phyloP scores from a whole-genome alignment of 2,797 vertebrate genomes.

The Liparis tanakae region DNA sequence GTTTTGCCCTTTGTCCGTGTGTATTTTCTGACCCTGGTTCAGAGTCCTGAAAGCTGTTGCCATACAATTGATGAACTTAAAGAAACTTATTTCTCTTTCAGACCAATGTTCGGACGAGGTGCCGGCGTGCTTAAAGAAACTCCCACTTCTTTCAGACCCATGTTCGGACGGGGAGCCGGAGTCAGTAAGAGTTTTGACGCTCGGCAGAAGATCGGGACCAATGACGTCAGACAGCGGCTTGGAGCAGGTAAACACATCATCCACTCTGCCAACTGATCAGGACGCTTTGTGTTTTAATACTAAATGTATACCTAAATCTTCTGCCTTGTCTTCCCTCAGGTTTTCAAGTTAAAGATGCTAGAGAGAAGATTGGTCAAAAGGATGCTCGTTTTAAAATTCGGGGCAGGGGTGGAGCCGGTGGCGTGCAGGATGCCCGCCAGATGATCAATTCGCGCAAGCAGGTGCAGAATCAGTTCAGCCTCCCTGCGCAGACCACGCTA shows the following conservation, averaged over 20 bases:
- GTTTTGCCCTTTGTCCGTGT: too few relatives aligned
- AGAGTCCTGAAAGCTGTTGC: too few relatives aligned
- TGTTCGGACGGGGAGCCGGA: constrained; percentile 81
- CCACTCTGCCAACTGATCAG: background rate
- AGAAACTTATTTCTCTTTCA: constrained; percentile 24
- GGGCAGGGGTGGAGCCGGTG: constrained; percentile 82
- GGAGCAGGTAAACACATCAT: constrained; percentile 68
- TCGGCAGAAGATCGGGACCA: constrained; percentile 91
- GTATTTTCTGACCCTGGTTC: too few relatives aligned
- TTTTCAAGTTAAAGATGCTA: constrained; percentile 91
- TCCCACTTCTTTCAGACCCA: constrained; percentile 56
- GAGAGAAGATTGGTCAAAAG: constrained; percentile 92
- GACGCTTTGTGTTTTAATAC: background rate
- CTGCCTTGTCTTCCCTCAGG: constrained; percentile 45
- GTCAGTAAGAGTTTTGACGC: constrained; percentile 88
- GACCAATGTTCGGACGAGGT: constrained; percentile 81
- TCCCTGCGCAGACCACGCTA: constrained; percentile 49
- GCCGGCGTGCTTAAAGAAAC: constrained; percentile 45
- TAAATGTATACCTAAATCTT: background rate
- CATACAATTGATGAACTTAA: too few relatives aligned
- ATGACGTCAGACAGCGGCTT: constrained; percentile 90
- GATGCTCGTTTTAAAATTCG: constrained; percentile 92
- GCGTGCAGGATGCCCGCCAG: constrained; percentile 92
- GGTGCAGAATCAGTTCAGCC: constrained; percentile 64
- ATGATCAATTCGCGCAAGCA: constrained; percentile 96